phyloP scores from a whole-genome alignment of 1,140 invertebrate species.

The Drosophila ficusphila region DNA sequence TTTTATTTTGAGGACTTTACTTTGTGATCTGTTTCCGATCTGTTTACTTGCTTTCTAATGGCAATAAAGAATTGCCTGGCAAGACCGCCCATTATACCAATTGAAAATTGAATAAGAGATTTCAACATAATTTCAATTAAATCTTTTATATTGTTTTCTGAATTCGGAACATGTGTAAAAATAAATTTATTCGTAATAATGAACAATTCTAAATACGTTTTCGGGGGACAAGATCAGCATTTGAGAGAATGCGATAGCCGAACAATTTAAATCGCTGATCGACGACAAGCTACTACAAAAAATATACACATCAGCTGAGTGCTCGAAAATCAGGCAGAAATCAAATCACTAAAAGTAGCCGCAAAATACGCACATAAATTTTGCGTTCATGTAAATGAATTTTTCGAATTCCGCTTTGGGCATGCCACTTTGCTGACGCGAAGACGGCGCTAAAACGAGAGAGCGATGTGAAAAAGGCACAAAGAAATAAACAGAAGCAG shows the following conservation, averaged over 20 bases:
- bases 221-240: neutral
- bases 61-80: no score
- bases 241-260: neutral
- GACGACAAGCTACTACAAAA: neutral
- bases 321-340: slow-evolving; percentile 23
- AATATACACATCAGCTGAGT: slow-evolving; percentile 15
- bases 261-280: no score
- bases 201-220: neutral
- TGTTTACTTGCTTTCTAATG: no score
- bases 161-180: no score
- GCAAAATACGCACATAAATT: slow-evolving; percentile 54
- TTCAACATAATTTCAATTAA: no score
- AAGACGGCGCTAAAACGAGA: slow-evolving; percentile 32
- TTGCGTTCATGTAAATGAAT: slow-evolving; percentile 63
- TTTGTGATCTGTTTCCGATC: no score
- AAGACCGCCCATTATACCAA: no score
- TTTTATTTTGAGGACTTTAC: no score
- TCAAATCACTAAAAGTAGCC: slow-evolving; percentile 23
- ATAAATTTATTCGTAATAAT: neutral
- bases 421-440: neutral
- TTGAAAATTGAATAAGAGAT: no score
- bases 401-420: slow-evolving; percentile 47
- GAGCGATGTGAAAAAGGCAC: slow-evolving; percentile 32
- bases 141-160: no score
- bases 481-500: slow-evolving; percentile 76